Evolutionary conservation across 2,888 invertebrate genomes (phyloP), one percentile per base, ranked within the genome.

Genomic region (Pristionchus arcanus): DNA sequence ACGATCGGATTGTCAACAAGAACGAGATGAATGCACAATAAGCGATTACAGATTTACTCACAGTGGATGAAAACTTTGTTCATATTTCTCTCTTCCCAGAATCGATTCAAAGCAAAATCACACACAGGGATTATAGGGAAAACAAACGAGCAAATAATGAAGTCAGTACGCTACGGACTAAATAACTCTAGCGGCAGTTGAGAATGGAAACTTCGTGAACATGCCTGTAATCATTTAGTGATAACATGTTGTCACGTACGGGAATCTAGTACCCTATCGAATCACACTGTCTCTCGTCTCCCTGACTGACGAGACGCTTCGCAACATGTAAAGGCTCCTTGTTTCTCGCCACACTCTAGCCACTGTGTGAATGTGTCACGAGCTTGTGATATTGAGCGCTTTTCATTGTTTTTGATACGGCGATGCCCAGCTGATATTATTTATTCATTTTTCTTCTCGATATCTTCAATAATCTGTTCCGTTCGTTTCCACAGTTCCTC

Each of bases 401-500:
- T 4, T n/a, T 59, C 9, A 19, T 25, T 59, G 25, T 15, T 59
- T 21, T n/a, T n/a, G n/a, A n/a, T n/a, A n/a, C n/a, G n/a, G n/a
- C n/a, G n/a, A n/a, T n/a, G n/a, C n/a, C n/a, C n/a, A n/a, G n/a
- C n/a, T n/a, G n/a, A n/a, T n/a, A 49, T 3, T 49, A 9, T 49
- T 49, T 49, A 63, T 63, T n/a, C 21, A 25, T 63, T 21, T 25
- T 63, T 63, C 25, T 49, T 66, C 68, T 68, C 87, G 16, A 68
- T 87, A n/a, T 31, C 49, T 21, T 66, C 68, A 42, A 87, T 87
- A 15, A 87, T n/a, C n/a, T 68, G 7, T 19, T 87, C 87, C 25
- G 87, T 87, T 31, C 87, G 37, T 21, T 11, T 68, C 87, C 87
- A 87, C 21, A 87, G 5, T 68, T 66, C 87, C n/a, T 87, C 87